Base-by-base conservation (phyloP, 2,888 invertebrate genomes). In the Stratiomys singularior region DNA sequence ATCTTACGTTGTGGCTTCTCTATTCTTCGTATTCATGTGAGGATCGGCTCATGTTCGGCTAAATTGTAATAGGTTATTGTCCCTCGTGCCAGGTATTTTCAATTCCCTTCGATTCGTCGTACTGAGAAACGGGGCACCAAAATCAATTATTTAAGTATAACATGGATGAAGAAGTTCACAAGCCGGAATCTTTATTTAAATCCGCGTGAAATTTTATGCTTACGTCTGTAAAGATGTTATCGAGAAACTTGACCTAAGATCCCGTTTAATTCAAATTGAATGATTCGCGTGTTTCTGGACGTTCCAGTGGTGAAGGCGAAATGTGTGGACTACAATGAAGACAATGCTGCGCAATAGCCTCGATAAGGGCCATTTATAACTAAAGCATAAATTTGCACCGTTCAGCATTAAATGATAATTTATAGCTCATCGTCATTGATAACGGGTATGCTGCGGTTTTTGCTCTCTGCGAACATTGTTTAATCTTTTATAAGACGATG, bases 351-450 rank as follows among this genome's bases (percentile, higher is more conserved):
- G 76, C 60, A 76, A 60, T 76, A 76, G 63, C 76, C 64, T 58
- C 47, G 76, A 76, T 76, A 76, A 76, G 76, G 76, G 76, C 76
- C 64, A 64, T 27, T 56, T 60, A 28, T 44, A 74, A 74, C 60
- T 58, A 13, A 74, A 74, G 74, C 74, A 74, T 58, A 74, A 58
- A 44, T 60, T 74, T 30, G 58, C 58, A 60, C 74, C 58, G 27
- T 56, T 58, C 37, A 74, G 74, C 58, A 74, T 74, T 58, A 60
- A 58, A 58, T 28, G 25, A 56, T 58, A 58, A 47, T 27, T 69
- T 46, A 47, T 46, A 47, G 13, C 30, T 30, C 46, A 47, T 69
- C 11, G n/a, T 27, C 23, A 23, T 23, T 28, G 64, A 64, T 64
- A 64, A 64, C 15, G 13, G n/a, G 28, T 21, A 37, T 66, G 37